Evolutionary conservation across 2,797 vertebrate species (phyloP), one percentile per base, ranked within the genome.

Genomic region (Aythya fuligula): DNA sequence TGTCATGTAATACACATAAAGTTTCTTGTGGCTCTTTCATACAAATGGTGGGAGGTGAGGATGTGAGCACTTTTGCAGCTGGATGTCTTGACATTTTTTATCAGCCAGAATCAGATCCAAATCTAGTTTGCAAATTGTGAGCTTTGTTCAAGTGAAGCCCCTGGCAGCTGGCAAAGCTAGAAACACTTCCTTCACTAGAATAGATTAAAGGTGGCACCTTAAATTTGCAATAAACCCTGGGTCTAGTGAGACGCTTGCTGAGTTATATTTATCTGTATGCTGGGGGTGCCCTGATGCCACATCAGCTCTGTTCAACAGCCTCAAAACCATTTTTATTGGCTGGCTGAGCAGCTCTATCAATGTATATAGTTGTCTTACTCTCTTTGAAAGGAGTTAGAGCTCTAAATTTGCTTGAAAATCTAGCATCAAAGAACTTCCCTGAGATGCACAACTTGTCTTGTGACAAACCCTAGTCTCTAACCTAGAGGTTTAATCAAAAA

Each of bases 281-380:
- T 8, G 28, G 2, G 5, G 13, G 13, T 60, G 14, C 4, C 56
- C 24, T 49, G 19, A n/a, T 0, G 0, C 12, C 25, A 7, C 15
- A 39, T 45, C n/a, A 30, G 2, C 11, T 24, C 41, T 43, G 22
- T 21, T 21, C 41, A 41, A 51, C 25, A 58, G 25, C 13, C 21
- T 2, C 21, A 41, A 76, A 4, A 21, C 28, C 11, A 4, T 56
- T 36, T 32, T 13, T 71, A 73, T 67, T 38, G 24, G 6, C 21
- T 57, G 30, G 18, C 6, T 30, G 57, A 79, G 16, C 7, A 16
- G 8, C 60, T 89, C 83, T 43, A 6, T 57, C 45, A 81, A 45
- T 21, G 36, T 53, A 30, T 1, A 1, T 25, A 66, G 10, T 22
- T 62, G 14, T 75, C 49, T 39, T 57, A 4, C 17, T 72, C 32